Evolutionary conservation across 2,113 vertebrate genomes (phyloP).

Genomic region (Rhinolophus ferrumequinum): DNA sequence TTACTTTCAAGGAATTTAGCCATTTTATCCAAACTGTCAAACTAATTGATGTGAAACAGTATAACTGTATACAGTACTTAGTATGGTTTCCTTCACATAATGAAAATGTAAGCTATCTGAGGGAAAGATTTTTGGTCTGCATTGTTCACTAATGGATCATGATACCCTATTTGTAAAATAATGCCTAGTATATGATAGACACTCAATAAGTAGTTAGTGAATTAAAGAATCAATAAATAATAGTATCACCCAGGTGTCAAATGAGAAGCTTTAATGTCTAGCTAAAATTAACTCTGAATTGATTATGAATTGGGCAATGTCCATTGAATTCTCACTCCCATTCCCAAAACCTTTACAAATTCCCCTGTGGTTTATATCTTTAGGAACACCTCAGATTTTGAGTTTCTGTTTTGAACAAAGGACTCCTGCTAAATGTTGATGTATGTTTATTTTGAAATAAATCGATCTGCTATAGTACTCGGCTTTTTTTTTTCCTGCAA

Average conservation of each 20-base stretch:
- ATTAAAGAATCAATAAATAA: background rate
- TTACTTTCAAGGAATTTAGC: background rate
- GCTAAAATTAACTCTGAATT: background rate
- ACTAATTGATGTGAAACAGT: background rate
- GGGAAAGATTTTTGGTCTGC: background rate
- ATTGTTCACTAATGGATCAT: background rate
- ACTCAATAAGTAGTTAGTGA: background rate
- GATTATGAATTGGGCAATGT: background rate
- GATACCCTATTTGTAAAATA: background rate
- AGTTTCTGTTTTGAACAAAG: background rate
- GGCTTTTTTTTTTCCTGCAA: background rate
- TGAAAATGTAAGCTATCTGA: background rate
- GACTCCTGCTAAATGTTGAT: background rate
- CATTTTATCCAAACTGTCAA: background rate
- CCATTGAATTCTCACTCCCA: too few relatives aligned
- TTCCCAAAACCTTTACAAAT: background rate
- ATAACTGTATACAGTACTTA: background rate
- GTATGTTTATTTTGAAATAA: background rate
- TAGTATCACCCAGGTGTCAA: background rate
- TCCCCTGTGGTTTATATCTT: too few relatives aligned
- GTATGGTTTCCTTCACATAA: background rate
- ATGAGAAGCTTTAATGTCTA: background rate
- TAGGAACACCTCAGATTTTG: background rate
- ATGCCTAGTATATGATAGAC: background rate
- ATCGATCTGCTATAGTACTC: background rate